These are phyloP conservation scores for Micrasema minimum DNA, from an alignment of 1,140 invertebrate genomes.

Conservation along the genomic window DNA sequence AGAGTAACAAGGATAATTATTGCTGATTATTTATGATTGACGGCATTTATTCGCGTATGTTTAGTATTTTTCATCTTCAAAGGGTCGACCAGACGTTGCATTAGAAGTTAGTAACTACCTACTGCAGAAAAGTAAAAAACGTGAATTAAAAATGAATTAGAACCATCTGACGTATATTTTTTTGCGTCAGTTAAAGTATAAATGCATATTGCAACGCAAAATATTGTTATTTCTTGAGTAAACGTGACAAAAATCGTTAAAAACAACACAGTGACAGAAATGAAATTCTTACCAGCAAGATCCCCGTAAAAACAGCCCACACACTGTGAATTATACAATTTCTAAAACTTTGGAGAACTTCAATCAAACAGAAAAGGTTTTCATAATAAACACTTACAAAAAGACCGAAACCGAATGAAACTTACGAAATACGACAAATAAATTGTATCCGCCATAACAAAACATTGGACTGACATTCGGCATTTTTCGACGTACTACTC, in stretches of 20 bases:
- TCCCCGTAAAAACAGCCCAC: not conserved
- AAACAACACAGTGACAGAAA: constrained; percentile 20
- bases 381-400: constrained; percentile 15
- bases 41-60: too few relatives aligned
- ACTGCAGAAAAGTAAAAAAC: too few relatives aligned
- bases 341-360: constrained; percentile 5
- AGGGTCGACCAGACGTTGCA: too few relatives aligned
- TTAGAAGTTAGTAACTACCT: too few relatives aligned
- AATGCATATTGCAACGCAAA: too few relatives aligned
- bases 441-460: constrained; percentile 28
- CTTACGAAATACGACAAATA: not conserved
- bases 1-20: too few relatives aligned
- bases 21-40: too few relatives aligned
- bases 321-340: not conserved
- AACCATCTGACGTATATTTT: too few relatives aligned
- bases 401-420: constrained; percentile 4
- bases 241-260: constrained; percentile 27
- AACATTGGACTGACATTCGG: not conserved
- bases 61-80: too few relatives aligned
- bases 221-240: not conserved
- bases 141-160: too few relatives aligned
- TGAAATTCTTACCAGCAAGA: not conserved
- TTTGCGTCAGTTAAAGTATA: too few relatives aligned
- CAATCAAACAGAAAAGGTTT: not conserved
- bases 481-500: too few relatives aligned